Percentiles rank a stretch among this genome's conserved stretches.
Conservation (phyloP, 2,888 invertebrate genomes). For the Cerastis leucographa region DNA sequence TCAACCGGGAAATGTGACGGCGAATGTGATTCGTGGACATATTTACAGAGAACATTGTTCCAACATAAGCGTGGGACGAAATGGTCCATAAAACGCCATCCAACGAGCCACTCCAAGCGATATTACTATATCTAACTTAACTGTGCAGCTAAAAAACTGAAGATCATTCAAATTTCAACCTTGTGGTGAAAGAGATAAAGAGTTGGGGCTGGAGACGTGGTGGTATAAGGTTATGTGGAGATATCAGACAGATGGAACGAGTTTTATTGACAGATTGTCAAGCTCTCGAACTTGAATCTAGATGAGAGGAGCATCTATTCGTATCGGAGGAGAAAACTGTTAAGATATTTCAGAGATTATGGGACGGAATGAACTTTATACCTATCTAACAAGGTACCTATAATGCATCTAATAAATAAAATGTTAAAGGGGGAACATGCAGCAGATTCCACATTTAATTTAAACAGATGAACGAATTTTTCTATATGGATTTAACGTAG, state of each 20-base stretch:
- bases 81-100: slow-evolving; percentile 65
- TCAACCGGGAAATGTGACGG: slow-evolving; percentile 52
- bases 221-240: slow-evolving; percentile 15
- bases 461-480: not conserved
- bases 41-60: slow-evolving; percentile 65
- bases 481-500: slow-evolving; percentile 18
- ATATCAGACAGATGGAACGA: slow-evolving; percentile 63
- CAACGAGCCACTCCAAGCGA: slow-evolving; percentile 61
- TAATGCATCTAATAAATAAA: not conserved
- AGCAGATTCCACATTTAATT: not conserved
- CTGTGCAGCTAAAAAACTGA: not conserved
- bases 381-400: not conserved
- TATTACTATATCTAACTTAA: slow-evolving; percentile 48
- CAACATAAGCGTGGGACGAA: slow-evolving; percentile 66
- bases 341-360: slow-evolving; percentile 23
- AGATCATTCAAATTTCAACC: slow-evolving; percentile 26
- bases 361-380: not conserved
- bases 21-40: slow-evolving; percentile 47
- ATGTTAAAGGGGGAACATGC: not conserved
- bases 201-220: not conserved
- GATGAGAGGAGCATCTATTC: slow-evolving; percentile 52
- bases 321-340: slow-evolving; percentile 38
- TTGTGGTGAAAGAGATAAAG: slow-evolving; percentile 4
- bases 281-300: slow-evolving; percentile 54
- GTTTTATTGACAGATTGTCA: slow-evolving; percentile 67